These are phyloP conservation scores for Corella eumyota DNA, from an alignment of 23 tunicate genomes.

Conservation along the genomic window DNA sequence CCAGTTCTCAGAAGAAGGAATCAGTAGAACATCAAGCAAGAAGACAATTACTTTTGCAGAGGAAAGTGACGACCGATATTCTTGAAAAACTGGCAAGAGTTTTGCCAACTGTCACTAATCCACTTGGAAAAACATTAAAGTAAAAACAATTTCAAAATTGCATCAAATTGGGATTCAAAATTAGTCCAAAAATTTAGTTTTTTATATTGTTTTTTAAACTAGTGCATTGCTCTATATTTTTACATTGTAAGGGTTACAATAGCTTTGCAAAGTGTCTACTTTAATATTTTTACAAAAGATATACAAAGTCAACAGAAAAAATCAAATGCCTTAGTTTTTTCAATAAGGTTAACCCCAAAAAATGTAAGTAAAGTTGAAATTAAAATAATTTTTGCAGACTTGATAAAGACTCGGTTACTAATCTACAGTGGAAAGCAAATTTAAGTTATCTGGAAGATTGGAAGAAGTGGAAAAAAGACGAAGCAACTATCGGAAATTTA, in stretches of 20 bases:
- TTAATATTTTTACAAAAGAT: too few relatives aligned
- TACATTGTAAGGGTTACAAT: too few relatives aligned
- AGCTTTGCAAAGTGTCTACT: too few relatives aligned
- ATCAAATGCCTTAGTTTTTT: too few relatives aligned
- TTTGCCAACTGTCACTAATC: constrained; percentile 36
- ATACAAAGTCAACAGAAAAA: too few relatives aligned
- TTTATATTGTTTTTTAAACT: too few relatives aligned
- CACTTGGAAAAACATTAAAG: constrained; percentile 40
- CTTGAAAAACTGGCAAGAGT: constrained; percentile 45
- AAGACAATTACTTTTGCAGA: constrained; percentile 23
- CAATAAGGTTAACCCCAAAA: neutral
- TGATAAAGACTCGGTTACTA: constrained; percentile 5
- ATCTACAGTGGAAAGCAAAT: constrained; percentile 45
- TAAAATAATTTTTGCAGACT: constrained; percentile 2
- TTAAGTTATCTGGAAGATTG: constrained; percentile 57
- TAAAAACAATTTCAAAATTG: too few relatives aligned
- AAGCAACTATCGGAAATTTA: constrained; percentile 76
- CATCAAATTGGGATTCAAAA: too few relatives aligned
- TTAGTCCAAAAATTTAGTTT: too few relatives aligned
- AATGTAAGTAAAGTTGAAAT: neutral
- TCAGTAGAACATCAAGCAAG: neutral
- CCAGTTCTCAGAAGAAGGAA: constrained; percentile 3
- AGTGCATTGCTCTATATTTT: too few relatives aligned
- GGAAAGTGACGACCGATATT: constrained; percentile 62
- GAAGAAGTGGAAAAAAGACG: constrained; percentile 55